Evolutionary conservation across 2,113 vertebrate genomes (phyloP), one percentile per base, ranked within the genome.

Genomic region (Apteryx owenii): DNA sequence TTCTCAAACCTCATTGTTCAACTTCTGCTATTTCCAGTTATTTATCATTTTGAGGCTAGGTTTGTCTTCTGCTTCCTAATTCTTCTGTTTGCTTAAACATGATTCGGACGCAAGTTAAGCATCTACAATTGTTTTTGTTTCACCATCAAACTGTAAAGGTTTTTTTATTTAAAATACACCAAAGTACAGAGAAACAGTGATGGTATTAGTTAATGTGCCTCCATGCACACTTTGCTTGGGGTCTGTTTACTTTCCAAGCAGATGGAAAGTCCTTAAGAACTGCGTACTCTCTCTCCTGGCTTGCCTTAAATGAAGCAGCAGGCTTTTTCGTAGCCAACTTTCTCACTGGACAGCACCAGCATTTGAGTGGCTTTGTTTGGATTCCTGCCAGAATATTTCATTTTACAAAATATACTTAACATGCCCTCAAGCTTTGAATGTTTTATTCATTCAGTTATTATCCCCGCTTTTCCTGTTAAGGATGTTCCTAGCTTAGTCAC

Each of bases 351-450:
- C 2, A 1, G 87, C 87, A 93, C 19, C 28, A 84, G 72, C 46
- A 78, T 86, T 95, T 85, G 18, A 96, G 64, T 53, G 44, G 85
- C 79, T 94, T 96, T 91, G n/a, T 42, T 64, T 95, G 94, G 91
- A 91, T 73, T 90, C 46, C 72, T 93, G 82, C 85, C 64, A 0
- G 61, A 90, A 90, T 46, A 90, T 85, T 93, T 40, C 48, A 91
- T 83, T 88, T 93, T 68, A 94, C 79, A 95, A 90, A 96, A 88
- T n/a, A 96, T 31, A 93, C 75, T 89, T 70, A 82, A 81, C 81
- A 42, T 1, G 5, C 79, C 94, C 87, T 71, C 71, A 75, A 65
- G 82, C 56, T 78, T 56, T 80, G 76, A 71, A 54, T 64, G 61
- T 53, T 88, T 81, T 11, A 1, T 85, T 88, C 79, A 66, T 81